Evolutionary conservation across 2,888 invertebrate genomes (phyloP).

Genomic region (Carterocephalus palaemon): DNA sequence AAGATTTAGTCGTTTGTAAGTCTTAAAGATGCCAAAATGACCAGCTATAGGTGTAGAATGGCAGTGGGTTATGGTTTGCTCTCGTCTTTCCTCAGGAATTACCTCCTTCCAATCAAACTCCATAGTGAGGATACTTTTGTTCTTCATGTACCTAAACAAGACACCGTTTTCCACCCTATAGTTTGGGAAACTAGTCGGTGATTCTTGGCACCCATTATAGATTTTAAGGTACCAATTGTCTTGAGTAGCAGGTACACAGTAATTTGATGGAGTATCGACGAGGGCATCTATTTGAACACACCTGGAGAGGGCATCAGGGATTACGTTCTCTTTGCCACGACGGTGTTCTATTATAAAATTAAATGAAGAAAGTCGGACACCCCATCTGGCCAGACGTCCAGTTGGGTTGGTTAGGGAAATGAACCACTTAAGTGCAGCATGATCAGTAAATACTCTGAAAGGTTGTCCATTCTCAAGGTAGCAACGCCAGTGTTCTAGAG

Average conservation of each 20-base stretch:
- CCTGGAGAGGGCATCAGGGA: conserved; percentile 34
- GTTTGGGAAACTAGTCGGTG: conserved; percentile 21
- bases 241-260: conserved; percentile 13
- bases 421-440: conserved; percentile 29
- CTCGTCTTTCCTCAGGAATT: conserved; percentile 24
- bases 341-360: conserved; percentile 35
- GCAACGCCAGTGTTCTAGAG: conserved; percentile 27
- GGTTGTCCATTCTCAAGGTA: conserved; percentile 26
- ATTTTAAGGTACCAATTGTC: conserved; percentile 31
- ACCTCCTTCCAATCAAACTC: conserved; percentile 32
- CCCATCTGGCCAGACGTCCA: conserved; percentile 36
- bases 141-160: conserved; percentile 24
- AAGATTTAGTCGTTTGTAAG: conserved; percentile 28
- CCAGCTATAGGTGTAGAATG: conserved; percentile 24
- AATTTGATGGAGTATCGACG: no score
- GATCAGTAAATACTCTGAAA: conserved; percentile 28
- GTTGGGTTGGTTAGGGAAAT: conserved; percentile 28
- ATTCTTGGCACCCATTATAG: conserved; percentile 24
- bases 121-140: conserved; percentile 27
- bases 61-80: no score
- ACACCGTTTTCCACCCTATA: conserved; percentile 18
- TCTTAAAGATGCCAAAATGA: conserved; percentile 33
- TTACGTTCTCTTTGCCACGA: conserved; percentile 31
- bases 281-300: no score
- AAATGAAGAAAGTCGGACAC: conserved; percentile 33